phyloP scores from a whole-genome alignment of 2,113 vertebrate genomes.

The Microcebus jonahi region DNA sequence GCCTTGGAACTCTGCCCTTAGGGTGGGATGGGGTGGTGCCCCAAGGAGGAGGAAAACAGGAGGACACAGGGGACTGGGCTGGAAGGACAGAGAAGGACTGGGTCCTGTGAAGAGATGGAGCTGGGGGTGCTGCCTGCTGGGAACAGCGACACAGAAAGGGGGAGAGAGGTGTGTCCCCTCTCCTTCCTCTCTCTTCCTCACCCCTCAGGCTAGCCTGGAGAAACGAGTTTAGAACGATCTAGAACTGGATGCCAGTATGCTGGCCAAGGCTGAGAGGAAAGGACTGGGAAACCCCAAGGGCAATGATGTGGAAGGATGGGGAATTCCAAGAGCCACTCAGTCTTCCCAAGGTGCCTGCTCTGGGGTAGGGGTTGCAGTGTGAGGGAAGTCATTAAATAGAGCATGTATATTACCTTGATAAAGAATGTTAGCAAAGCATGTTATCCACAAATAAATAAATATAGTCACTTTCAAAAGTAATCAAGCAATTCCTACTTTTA shows the following conservation, averaged over 20 bases:
- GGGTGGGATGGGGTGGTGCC: background rate
- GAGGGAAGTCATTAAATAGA: background rate
- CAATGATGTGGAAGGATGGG: background rate
- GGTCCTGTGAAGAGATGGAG: background rate
- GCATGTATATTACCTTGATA: background rate
- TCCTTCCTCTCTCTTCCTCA: background rate
- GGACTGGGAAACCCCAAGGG: constrained; percentile 13
- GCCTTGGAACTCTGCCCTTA: background rate
- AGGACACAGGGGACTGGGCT: background rate
- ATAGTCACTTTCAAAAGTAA: background rate
- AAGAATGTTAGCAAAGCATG: background rate
- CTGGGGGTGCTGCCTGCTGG: background rate
- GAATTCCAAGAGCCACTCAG: constrained; percentile 24
- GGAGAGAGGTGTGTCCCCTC: background rate
- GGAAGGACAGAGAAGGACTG: background rate
- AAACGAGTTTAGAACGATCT: background rate
- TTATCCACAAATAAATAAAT: background rate
- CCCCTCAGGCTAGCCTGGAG: background rate
- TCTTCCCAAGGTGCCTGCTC: background rate
- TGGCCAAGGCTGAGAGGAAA: background rate
- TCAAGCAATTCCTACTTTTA: background rate
- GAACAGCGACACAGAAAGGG: background rate
- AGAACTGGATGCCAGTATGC: background rate
- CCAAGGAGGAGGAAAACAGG: background rate
- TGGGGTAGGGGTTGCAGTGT: background rate